Evolutionary conservation across 2,797 vertebrate genomes (phyloP).

Genomic region (Echiichthys vipera): DNA sequence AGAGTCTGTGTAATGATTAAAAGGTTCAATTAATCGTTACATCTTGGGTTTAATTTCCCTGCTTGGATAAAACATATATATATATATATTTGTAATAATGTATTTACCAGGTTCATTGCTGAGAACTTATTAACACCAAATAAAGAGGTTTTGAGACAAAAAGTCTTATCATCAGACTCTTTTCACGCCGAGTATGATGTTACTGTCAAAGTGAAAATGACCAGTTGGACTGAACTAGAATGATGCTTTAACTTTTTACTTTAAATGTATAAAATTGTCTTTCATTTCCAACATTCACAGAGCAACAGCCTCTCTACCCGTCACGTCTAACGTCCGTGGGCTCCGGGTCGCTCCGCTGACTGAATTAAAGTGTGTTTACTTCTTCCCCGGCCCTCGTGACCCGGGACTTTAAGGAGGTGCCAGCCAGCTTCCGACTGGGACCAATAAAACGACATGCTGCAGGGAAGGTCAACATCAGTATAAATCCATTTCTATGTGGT

Average conservation of each 20-base stretch:
- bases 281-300: not conserved
- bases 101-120: not conserved
- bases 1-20: not conserved
- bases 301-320: not conserved
- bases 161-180: not conserved
- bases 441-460: conserved; percentile 4
- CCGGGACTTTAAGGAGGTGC: conserved; percentile 10
- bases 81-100: too few species aligned
- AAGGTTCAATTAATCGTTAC: too few species aligned
- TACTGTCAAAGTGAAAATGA: not conserved
- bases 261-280: not conserved
- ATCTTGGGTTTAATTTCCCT: not conserved
- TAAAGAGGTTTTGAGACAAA: not conserved
- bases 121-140: not conserved
- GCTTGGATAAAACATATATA: too few species aligned
- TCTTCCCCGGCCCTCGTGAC: conserved; percentile 9
- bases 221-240: not conserved
- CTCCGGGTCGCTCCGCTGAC: not conserved
- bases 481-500: not conserved
- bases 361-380: conserved; percentile 36
- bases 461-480: not conserved
- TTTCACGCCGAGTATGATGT: too few species aligned
- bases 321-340: not conserved
- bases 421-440: conserved; percentile 28
- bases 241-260: not conserved